Evolutionary conservation across 1,140 invertebrate genomes (phyloP), one percentile per base, ranked within the genome.

Genomic region (Sminthurinus signatus): DNA sequence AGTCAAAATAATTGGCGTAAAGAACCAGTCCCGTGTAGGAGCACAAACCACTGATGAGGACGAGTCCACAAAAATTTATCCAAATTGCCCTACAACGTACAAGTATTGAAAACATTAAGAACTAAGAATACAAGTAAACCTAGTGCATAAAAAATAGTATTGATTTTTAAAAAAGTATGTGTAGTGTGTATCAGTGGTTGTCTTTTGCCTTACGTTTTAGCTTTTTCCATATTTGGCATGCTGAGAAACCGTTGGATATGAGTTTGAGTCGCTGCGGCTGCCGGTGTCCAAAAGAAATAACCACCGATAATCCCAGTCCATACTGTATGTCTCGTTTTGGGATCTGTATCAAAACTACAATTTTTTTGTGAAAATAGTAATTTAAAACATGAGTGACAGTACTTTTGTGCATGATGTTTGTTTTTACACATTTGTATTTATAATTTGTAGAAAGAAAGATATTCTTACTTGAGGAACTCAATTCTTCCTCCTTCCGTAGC

Each of bases 231-330:
- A 21, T 52, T 48, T 25, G 62, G 62, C 62, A 69, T 58, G 2
- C 62, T 64, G 0, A 68, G 32, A 64, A 65, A 69, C 65, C 69
- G 56, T 42, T 65, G 59, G 23, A 69, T 58, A 42, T 92, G 91
- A 0, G 92, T 88, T 75, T 96, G 93, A 77, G 95, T 96, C 21
- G 91, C 88, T 67, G 89, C 93, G 74, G 92, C 95, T 74, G 96
- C 84, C 1, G 91, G 88, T 2, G 91, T 80, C 87, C 93, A 96
- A 46, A 91, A 93, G 68, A 96, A 88, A 39, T 88, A 86, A 0
- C 91, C 91, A 14, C 93, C 93, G 66, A 97, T 80, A 1, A 87
- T 82, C n/a, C 94, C 83, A 1, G 89, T 87, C 81, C 91, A 97
- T 70, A 93, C 88, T 17, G 88, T 92, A 73, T 96, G 91, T 15